Conservation (phyloP, 2,888 invertebrate species). For the Cyclophora punctaria region DNA sequence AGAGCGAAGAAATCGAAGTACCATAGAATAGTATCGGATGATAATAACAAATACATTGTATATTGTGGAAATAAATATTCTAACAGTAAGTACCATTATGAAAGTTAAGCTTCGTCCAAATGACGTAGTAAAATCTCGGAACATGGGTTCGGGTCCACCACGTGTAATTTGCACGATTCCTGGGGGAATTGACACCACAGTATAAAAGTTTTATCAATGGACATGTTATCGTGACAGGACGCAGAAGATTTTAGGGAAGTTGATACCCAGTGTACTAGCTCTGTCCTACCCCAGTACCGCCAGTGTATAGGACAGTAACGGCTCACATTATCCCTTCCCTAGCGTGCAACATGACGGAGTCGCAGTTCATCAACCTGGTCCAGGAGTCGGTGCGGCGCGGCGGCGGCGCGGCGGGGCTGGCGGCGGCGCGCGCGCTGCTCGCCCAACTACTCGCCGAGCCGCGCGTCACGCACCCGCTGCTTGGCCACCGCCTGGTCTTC, state of each 20-base stretch:
- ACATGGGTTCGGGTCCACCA: too few species aligned
- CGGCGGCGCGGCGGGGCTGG: too few species aligned
- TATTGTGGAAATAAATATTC: slow-evolving; percentile 7
- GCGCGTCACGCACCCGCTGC: slow-evolving; percentile 9
- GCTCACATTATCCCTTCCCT: too few species aligned
- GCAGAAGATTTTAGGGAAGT: not conserved
- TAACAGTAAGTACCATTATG: slow-evolving; percentile 12
- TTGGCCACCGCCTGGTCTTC: too few species aligned
- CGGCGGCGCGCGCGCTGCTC: slow-evolving; percentile 20
- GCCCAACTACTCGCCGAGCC: slow-evolving; percentile 37
- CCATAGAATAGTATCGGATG: not conserved
- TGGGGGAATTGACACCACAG: too few species aligned
- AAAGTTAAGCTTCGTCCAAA: too few species aligned
- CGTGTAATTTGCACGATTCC: too few species aligned
- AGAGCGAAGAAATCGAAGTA: slow-evolving; percentile 35
- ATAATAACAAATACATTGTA: not conserved
- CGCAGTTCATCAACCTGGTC: slow-evolving; percentile 30
- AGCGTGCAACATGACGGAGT: slow-evolving; percentile 18
- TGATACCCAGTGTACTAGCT: not conserved
- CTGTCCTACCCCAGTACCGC: not conserved
- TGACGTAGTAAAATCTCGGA: too few species aligned
- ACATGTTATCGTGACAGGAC: not conserved
- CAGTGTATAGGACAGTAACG: too few species aligned
- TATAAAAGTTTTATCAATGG: too few species aligned
- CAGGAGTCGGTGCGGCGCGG: not conserved